A percentile compares a stretch with the other conserved stretches of the same genome.
Conservation (phyloP, 2,797 vertebrate species). For the Tokudaia muenninki region DNA sequence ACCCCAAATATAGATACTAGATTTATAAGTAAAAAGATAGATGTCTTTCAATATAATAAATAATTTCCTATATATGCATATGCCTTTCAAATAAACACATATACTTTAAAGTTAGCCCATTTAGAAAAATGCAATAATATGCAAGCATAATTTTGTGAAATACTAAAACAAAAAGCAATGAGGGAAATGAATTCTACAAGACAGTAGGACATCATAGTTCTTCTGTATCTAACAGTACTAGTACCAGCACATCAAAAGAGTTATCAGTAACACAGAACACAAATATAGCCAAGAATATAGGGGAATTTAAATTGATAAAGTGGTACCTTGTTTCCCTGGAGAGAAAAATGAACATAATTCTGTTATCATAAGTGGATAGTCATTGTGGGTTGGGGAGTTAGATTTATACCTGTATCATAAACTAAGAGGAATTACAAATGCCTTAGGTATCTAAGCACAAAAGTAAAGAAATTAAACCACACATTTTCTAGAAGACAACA, state of each 20-base stretch:
- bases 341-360: not conserved
- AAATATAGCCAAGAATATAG: not conserved
- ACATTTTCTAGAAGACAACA: not conserved
- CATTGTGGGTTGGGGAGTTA: not conserved
- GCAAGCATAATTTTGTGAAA: not conserved
- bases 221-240: not conserved
- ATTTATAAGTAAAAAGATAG: not conserved
- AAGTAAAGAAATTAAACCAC: not conserved
- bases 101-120: not conserved
- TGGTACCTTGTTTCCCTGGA: not conserved
- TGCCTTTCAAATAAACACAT: not conserved
- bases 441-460: not conserved
- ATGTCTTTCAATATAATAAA: not conserved
- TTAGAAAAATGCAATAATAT: not conserved
- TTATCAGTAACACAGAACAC: not conserved
- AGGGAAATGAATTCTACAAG: not conserved
- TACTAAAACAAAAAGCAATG: not conserved
- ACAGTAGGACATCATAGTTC: not conserved
- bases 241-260: not conserved
- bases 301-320: conserved; percentile 13
- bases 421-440: conserved; percentile 2
- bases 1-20: not conserved
- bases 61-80: not conserved
- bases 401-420: not conserved
- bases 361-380: not conserved